Conservation (phyloP, 2,797 vertebrate species). For the Pseudopleuronectes americanus region DNA sequence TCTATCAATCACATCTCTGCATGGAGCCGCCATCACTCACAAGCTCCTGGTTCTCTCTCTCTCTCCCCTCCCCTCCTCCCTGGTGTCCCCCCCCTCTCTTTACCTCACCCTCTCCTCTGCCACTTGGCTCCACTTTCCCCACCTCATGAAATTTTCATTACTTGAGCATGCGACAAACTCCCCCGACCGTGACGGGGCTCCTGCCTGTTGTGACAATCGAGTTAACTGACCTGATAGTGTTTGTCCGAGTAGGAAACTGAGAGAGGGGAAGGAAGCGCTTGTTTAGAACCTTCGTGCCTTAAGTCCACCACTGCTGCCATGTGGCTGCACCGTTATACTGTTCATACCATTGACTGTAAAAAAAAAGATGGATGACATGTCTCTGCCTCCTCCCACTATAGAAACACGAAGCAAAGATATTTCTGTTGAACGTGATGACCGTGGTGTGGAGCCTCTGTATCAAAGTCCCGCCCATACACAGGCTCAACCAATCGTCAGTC, state of each 20-base stretch:
- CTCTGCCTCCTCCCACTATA: too few species aligned
- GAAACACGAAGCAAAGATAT: too few species aligned
- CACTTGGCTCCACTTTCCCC: slow-evolving; percentile 29
- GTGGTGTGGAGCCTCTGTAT: too few species aligned
- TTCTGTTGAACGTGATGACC: too few species aligned
- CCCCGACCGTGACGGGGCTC: slow-evolving; percentile 16
- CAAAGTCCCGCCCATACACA: too few species aligned
- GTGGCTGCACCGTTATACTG: too few species aligned
- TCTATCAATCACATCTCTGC: slow-evolving; percentile 4
- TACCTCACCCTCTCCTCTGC: slow-evolving; percentile 15
- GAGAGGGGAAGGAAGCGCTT: background rate
- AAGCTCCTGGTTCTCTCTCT: slow-evolving; percentile 8
- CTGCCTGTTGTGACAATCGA: slow-evolving; percentile 22
- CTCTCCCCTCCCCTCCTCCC: background rate
- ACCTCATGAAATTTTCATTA: slow-evolving; percentile 65
- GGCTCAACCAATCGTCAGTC: too few species aligned
- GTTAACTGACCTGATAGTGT: slow-evolving; percentile 50
- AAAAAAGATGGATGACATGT: too few species aligned
- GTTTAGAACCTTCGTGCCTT: too few species aligned
- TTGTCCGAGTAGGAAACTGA: slow-evolving; percentile 25
- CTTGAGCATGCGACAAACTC: slow-evolving; percentile 11
- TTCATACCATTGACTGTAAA: too few species aligned
- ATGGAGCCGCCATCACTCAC: slow-evolving; percentile 21
- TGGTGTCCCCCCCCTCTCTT: background rate
- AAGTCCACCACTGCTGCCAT: too few species aligned